A percentile compares a stretch with the other conserved stretches of the same genome.
These are phyloP conservation scores for Cheilinus undulatus DNA, from an alignment of 2,113 vertebrate species.

Conservation along the genomic window DNA sequence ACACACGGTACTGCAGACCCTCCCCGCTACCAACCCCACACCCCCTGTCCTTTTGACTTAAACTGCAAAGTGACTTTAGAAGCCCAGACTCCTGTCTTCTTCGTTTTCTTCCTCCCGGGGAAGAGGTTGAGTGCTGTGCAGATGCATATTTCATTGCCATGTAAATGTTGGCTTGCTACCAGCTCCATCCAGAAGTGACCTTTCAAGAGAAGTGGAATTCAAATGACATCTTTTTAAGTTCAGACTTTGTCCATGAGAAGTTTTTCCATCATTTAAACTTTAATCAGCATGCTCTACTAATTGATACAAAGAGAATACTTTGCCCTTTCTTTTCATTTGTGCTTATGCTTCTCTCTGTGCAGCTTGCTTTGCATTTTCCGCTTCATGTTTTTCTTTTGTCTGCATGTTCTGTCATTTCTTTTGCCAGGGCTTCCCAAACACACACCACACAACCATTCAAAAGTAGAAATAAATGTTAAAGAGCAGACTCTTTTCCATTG, in stretches of 20 bases:
- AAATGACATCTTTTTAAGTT: slow-evolving; percentile 44
- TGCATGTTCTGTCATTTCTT: slow-evolving; percentile 46
- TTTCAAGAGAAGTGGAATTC: slow-evolving; percentile 47
- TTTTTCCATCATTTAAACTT: slow-evolving; percentile 32
- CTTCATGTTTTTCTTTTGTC: slow-evolving; percentile 34
- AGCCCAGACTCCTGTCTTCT: slow-evolving; percentile 33
- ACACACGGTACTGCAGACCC: slow-evolving; percentile 94
- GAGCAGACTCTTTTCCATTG: not conserved
- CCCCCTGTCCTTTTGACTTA: slow-evolving; percentile 54
- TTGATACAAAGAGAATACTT: slow-evolving; percentile 19
- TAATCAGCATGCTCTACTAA: slow-evolving; percentile 30
- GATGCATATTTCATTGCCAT: slow-evolving; percentile 45
- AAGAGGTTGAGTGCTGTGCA: slow-evolving; percentile 48
- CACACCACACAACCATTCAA: slow-evolving; percentile 12
- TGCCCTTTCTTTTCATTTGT: slow-evolving; percentile 15
- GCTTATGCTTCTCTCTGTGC: slow-evolving; percentile 26
- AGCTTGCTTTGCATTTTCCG: slow-evolving; percentile 27
- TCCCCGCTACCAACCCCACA: slow-evolving; percentile 21
- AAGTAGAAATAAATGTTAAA: slow-evolving; percentile 18
- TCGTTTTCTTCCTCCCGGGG: slow-evolving; percentile 28
- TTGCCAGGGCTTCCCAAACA: slow-evolving; percentile 27
- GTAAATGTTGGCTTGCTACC: slow-evolving; percentile 60
- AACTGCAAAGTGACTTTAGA: slow-evolving; percentile 47
- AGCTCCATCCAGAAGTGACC: slow-evolving; percentile 54
- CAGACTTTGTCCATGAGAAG: slow-evolving; percentile 15